Base-by-base conservation (phyloP, 2,888 invertebrate species). In the Mellilla xanthometata region DNA sequence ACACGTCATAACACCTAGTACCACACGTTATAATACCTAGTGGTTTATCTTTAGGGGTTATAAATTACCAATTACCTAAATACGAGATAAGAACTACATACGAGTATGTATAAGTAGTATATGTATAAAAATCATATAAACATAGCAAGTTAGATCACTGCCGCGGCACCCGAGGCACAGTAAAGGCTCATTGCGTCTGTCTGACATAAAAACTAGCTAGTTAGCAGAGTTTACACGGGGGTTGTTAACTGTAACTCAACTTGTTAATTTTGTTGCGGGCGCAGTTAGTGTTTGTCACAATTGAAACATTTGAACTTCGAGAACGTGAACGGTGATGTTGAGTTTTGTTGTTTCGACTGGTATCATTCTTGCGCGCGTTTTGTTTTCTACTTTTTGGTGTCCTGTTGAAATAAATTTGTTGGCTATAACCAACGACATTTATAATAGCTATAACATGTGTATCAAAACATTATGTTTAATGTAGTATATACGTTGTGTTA, bases 171-270 rank as follows among this genome's bases (percentile, higher is more conserved):
- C 19, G 11, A 19, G 41, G 10, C n/a, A 26, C 31, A 28, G 43
- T 39, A 39, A 38, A 60, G 49, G 58, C 46, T 61, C 65, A 58
- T 60, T 62, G 60, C 58, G 43, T 64, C 56, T 58, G 53, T 47
- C 60, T 49, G 54, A 60, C 71, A 70, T 77, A 81, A 81, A 81
- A 81, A 79, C 73, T 64, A 71, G 69, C 76, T 83, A 79, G 86
- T 85, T 85, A 83, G 76, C 48, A 54, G 68, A 84, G 79, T 81
- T 83, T 81, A 84, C 81, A 80, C 79, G 79, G 49, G 60, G 76
- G 76, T 84, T 78, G 83, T 81, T 85, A 83, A 84, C 81, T 79
- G 80, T 81, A 81, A 84, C 68, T 75, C 77, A 72, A 77, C 81
- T 85, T 81, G 85, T 84, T 87, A 80, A 82, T 82, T 84, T 80